These are phyloP conservation scores for Labroides dimidiatus DNA, from an alignment of 2,797 vertebrate genomes.

Conservation along the genomic window DNA sequence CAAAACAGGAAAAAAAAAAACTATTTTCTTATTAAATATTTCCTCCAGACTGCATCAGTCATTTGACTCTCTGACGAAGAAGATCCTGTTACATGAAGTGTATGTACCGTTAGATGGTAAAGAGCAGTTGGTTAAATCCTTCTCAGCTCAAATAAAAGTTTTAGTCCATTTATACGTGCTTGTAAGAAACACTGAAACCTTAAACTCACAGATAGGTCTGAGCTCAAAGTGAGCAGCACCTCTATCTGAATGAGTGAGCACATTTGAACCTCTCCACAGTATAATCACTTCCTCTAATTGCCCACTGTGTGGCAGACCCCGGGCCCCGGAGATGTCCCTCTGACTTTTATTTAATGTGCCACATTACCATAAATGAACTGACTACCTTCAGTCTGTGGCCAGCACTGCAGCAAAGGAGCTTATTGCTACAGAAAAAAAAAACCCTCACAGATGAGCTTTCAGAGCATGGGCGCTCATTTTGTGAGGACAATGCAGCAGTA, in stretches of 20 bases:
- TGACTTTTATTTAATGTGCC: constrained; percentile 88
- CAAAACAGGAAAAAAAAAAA: constrained; percentile 32
- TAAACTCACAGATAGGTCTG: constrained; percentile 44
- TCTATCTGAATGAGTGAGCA: constrained; percentile 78
- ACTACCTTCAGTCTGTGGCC: constrained; percentile 75
- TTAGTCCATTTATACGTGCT: constrained; percentile 27
- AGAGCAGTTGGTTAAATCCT: constrained; percentile 8
- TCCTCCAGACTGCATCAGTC: not conserved
- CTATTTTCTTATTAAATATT: constrained; percentile 43
- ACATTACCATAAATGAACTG: constrained; percentile 88
- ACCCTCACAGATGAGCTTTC: constrained; percentile 73
- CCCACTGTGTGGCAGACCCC: constrained; percentile 82
- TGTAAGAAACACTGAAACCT: constrained; percentile 46
- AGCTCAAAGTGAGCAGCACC: constrained; percentile 66
- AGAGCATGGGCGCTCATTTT: constrained; percentile 62
- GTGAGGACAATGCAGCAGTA: constrained; percentile 46
- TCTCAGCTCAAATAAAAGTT: constrained; percentile 40
- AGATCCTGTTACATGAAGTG: constrained; percentile 3
- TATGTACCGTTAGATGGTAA: not conserved
- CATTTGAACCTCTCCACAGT: constrained; percentile 81
- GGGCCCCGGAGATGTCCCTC: constrained; percentile 83
- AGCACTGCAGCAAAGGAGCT: constrained; percentile 69
- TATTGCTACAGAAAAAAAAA: constrained; percentile 76
- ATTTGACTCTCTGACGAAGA: not conserved
- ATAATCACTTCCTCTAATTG: constrained; percentile 87